Evolutionary conservation across 2,888 invertebrate genomes (phyloP), one percentile per base, ranked within the genome.

Genomic region (Rhorus exstirpatorius): DNA sequence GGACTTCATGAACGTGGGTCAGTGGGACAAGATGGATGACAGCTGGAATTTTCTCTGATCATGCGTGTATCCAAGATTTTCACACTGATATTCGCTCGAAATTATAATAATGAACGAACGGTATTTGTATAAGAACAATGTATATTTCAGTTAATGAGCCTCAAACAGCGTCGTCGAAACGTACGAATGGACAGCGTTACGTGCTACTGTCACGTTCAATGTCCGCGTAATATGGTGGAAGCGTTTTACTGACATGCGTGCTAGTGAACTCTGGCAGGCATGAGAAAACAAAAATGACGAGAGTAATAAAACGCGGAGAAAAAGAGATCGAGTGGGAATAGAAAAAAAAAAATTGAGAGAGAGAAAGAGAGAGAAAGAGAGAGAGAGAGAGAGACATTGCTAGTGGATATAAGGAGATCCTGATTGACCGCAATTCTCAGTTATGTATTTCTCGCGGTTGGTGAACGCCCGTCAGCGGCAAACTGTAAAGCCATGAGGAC

Each of bases 351-450:
- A 19, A 67, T 51, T 75, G 41, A 80, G 75, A 63, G n/a, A 51
- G 71, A 71, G 49, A n/a, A 58, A 79, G 61, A 60, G 38, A 72
- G 55, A 24, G 35, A 58, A 26, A 49, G 17, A 51, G 41, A 8
- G 17, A 58, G 41, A 61, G 26, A 12, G 41, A 31, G 63, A 44
- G 35, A 26, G 83, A 78, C 81, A 46, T 79, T 26, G 79, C 80
- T 67, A 78, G 79, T 82, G 82, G 86, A 89, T 91, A 91, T 91
- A 91, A 91, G 87, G 86, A 67, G 87, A 87, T 87, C 85, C 24
- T 81, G 84, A 84, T 84, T 82, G 81, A 72, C 78, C 61, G 81
- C 79, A 74, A 82, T 86, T 86, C 89, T 89, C 89, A 91, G 91
- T 89, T 89, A 89, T 89, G 89, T 85, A 87, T 88, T 87, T 86